Evolutionary conservation across 1,140 invertebrate species (phyloP).

Genomic region (Leptonema lineaticorne): DNA sequence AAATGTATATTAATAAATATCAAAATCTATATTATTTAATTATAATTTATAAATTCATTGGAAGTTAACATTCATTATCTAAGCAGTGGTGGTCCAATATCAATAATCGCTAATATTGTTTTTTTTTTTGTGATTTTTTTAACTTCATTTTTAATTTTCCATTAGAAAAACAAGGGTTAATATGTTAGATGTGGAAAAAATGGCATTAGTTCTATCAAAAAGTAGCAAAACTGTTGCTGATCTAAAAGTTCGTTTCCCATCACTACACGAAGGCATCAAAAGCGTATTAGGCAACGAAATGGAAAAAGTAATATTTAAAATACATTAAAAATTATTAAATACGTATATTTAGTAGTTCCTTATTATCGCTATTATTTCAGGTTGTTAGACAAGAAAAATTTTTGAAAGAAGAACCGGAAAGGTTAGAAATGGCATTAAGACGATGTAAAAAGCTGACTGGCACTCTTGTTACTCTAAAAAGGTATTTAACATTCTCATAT

Average conservation of each 20-base stretch:
- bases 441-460: slow-evolving; percentile 96
- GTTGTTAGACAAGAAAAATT: slow-evolving; percentile 94
- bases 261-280: slow-evolving; percentile 86
- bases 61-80: too few relatives aligned
- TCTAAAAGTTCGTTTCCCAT: slow-evolving; percentile 88
- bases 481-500: too few relatives aligned
- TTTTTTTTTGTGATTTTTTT: not conserved
- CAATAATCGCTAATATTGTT: too few relatives aligned
- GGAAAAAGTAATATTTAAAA: slow-evolving; percentile 67
- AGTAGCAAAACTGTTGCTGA: slow-evolving; percentile 91
- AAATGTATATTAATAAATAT: not conserved
- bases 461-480: slow-evolving; percentile 93
- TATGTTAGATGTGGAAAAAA: slow-evolving; percentile 95
- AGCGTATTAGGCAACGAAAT: slow-evolving; percentile 85
- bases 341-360: too few relatives aligned
- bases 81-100: too few relatives aligned
- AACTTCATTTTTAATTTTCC: too few relatives aligned
- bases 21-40: not conserved
- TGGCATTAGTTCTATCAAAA: slow-evolving; percentile 81
- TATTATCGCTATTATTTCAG: slow-evolving; percentile 39
- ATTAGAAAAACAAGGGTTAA: slow-evolving; percentile 87
- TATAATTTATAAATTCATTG: too few relatives aligned
- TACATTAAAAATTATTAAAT: too few relatives aligned
- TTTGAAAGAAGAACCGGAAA: slow-evolving; percentile 91
- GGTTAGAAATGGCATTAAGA: slow-evolving; percentile 84